Evolutionary conservation across 2,888 invertebrate species (phyloP), one percentile per base, ranked within the genome.

Genomic region (Tinea semifulvella): DNA sequence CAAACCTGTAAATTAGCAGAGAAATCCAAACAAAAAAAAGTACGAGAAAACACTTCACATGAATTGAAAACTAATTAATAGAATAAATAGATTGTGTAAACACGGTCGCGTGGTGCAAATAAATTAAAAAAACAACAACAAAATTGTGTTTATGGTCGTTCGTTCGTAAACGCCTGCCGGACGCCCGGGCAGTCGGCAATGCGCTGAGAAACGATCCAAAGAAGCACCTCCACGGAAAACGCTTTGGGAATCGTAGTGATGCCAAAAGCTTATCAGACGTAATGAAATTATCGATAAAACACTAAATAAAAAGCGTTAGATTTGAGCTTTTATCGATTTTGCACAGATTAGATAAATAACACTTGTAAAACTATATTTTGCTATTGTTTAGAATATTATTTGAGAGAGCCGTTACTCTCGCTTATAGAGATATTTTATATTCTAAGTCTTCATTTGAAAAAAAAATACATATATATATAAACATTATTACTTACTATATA

Each of bases 131-230:
- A 40, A 38, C 7, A 8, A 19, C 16, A 18, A 38, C 18, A 38
- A 38, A 19, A 40, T 13, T 39, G 39, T 39, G 5, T 39, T 18
- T 39, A 5, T 40, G 13, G 20, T 40, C 40, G 40, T 40, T 40
- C 40, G 40, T 40, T 40, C 40, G 40, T 18, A 40, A 11, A 38
- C 17, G 18, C 22, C 40, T 22, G 40, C 40, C 40, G 40, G 69
- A 68, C 75, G 74, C 70, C 67, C 69, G 77, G 69, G 64, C 76
- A 67, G 70, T 68, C 66, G 55, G 57, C 58, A 50, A 46, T 51
- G 53, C 56, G 58, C 57, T 46, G 4, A n/a, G 11, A 26, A 26
- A 31, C 31, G 38, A n/a, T n/a, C n/a, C 38, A 17, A 17, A 22
- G 40, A 11, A 38, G 3, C 20, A n/a, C 40, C 17, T 22, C 40